A percentile compares a stretch with the other conserved stretches of the same genome.
Conservation (phyloP, 2,888 invertebrate genomes). For the Mesochorus sp. region DNA sequence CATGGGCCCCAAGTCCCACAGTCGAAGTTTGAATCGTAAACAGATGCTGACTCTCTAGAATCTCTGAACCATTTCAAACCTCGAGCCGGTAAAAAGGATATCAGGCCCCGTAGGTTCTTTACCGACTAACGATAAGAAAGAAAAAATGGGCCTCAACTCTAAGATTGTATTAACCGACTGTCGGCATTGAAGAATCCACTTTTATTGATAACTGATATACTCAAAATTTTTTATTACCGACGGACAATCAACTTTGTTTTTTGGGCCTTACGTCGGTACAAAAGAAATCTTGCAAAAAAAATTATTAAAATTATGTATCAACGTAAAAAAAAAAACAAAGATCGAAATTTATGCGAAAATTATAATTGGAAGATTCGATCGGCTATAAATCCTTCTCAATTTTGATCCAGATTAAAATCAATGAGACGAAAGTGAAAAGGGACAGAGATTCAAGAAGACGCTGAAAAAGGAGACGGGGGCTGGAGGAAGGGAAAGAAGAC, state of each 20-base stretch:
- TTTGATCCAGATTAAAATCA: background rate
- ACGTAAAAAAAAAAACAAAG: background rate
- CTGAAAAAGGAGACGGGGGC: conserved; percentile 10
- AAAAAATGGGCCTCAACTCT: too few relatives aligned
- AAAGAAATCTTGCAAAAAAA: background rate
- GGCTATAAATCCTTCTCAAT: conserved; percentile 13
- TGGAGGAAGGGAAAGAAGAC: conserved; percentile 24
- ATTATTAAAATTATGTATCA: too few relatives aligned
- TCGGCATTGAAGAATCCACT: background rate
- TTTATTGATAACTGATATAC: background rate
- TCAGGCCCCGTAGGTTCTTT: conserved; percentile 21
- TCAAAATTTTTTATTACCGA: background rate
- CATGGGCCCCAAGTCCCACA: conserved; percentile 38
- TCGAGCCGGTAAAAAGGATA: conserved; percentile 21
- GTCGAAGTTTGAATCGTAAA: too few relatives aligned
- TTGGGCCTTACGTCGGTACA: conserved; percentile 14
- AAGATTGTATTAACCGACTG: background rate
- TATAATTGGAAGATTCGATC: too few relatives aligned
- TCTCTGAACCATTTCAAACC: too few relatives aligned
- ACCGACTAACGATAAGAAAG: conserved; percentile 4
- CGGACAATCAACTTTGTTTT: background rate
- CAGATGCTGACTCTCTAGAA: too few relatives aligned
- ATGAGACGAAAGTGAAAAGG: conserved; percentile 33
- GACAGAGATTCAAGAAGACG: conserved; percentile 26
- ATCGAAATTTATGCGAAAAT: too few relatives aligned